phyloP scores from a whole-genome alignment of 2,888 invertebrate genomes.

The Phymatocera aterrima region DNA sequence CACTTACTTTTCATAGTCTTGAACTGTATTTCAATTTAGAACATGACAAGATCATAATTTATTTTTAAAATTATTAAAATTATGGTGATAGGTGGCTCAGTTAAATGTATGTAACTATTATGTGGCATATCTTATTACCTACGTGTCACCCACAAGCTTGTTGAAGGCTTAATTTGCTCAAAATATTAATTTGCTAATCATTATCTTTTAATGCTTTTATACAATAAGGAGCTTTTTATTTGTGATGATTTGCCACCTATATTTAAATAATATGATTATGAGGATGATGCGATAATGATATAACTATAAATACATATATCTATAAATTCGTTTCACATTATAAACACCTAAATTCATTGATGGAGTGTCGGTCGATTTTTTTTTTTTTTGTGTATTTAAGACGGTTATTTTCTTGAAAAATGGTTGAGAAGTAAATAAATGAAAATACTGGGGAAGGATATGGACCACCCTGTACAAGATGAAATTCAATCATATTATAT shows the following conservation, averaged over 20 bases:
- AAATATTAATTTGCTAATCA: conserved; percentile 30
- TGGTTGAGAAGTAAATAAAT: not conserved
- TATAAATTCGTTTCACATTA: not conserved
- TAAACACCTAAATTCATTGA: not conserved
- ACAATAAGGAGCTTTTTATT: conserved; percentile 26
- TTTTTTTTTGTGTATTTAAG: not conserved
- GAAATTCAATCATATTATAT: not conserved
- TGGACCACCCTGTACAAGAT: not conserved
- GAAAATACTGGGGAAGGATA: conserved; percentile 4
- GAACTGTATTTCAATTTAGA: conserved; percentile 1
- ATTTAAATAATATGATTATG: not conserved
- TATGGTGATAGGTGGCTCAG: conserved; percentile 31
- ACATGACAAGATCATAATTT: conserved; percentile 21
- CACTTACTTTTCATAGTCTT: conserved; percentile 1
- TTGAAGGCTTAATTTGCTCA: conserved; percentile 35
- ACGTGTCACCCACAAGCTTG: conserved; percentile 17
- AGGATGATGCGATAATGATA: not conserved
- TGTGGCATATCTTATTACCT: conserved; percentile 1
- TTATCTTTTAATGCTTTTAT: not conserved
- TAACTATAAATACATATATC: not conserved
- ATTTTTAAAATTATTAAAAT: too few relatives aligned
- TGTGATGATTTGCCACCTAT: conserved; percentile 10
- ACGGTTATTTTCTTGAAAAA: not conserved
- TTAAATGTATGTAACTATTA: not conserved
- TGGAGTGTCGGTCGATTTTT: conserved; percentile 1